Percentiles rank a stretch among this genome's conserved stretches.
Conservation (phyloP, 2,113 vertebrate species). For the Saccopteryx bilineata region DNA sequence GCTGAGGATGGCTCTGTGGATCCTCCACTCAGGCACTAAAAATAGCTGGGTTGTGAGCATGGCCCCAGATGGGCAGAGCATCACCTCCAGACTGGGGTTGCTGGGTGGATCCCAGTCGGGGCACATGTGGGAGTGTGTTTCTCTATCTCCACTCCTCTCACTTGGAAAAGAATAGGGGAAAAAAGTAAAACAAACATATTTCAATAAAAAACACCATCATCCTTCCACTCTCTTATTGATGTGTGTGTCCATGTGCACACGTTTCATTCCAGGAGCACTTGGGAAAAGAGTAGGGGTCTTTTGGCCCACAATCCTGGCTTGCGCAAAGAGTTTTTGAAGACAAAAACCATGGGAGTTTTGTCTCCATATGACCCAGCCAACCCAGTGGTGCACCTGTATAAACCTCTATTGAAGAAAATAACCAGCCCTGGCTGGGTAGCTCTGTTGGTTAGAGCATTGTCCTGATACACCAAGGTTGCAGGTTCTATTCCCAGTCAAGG, state of each 20-base stretch:
- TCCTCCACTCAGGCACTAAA: too few species aligned
- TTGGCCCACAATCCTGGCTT: neutral
- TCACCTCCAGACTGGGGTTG: too few species aligned
- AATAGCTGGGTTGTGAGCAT: too few species aligned
- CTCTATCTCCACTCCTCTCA: too few species aligned
- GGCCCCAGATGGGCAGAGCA: too few species aligned
- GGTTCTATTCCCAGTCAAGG: too few species aligned
- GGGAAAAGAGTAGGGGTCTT: neutral
- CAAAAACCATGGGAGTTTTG: neutral
- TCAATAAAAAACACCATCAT: neutral
- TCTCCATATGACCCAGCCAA: neutral
- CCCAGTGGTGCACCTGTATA: neutral
- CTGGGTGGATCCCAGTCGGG: too few species aligned
- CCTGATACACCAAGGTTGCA: too few species aligned
- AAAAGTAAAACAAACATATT: conserved; percentile 48
- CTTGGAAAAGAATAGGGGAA: too few species aligned
- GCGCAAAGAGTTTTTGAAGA: neutral
- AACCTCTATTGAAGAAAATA: neutral
- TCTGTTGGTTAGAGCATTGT: too few species aligned
- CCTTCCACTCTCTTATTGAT: neutral
- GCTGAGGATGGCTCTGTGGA: too few species aligned
- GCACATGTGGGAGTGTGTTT: too few species aligned
- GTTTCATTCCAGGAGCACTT: neutral
- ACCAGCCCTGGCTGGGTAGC: neutral
- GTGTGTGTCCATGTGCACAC: neutral